A percentile compares a stretch with the other conserved stretches of the same genome.
Evolutionary conservation across 2,888 invertebrate genomes (phyloP).

Genomic region (Tolmerus cingulatus): DNA sequence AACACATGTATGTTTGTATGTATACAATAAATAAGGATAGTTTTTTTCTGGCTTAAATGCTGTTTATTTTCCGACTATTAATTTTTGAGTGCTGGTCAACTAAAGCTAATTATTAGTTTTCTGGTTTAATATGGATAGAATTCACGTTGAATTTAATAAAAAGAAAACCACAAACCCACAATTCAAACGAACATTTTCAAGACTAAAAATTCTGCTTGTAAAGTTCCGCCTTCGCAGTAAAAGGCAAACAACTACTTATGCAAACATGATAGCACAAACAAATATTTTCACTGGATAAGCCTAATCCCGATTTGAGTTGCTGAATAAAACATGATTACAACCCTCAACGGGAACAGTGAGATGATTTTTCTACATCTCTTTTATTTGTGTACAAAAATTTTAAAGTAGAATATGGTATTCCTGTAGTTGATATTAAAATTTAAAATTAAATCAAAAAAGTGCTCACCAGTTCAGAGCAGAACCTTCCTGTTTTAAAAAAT

Average conservation of each 20-base stretch:
- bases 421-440: conserved; percentile 20
- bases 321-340: conserved; percentile 13
- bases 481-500: background rate
- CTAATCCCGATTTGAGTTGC: conserved; percentile 19
- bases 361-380: background rate
- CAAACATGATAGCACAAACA: background rate
- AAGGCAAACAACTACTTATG: background rate
- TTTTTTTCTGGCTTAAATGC: too few species aligned
- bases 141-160: too few species aligned
- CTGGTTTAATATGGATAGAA: too few species aligned
- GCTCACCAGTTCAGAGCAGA: background rate
- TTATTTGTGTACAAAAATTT: background rate
- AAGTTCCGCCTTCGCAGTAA: background rate
- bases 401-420: background rate
- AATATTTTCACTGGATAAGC: conserved; percentile 1
- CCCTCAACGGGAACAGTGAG: background rate
- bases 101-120: too few species aligned
- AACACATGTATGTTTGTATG: too few species aligned
- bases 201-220: background rate
- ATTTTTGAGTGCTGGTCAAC: too few species aligned
- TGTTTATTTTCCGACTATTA: too few species aligned
- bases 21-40: too few species aligned
- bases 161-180: too few species aligned
- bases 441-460: conserved; percentile 28
- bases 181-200: too few species aligned